Percentiles rank a stretch among this genome's conserved stretches.
Conservation (phyloP, 2,888 invertebrate genomes). For the Latrodectus hesperus region DNA sequence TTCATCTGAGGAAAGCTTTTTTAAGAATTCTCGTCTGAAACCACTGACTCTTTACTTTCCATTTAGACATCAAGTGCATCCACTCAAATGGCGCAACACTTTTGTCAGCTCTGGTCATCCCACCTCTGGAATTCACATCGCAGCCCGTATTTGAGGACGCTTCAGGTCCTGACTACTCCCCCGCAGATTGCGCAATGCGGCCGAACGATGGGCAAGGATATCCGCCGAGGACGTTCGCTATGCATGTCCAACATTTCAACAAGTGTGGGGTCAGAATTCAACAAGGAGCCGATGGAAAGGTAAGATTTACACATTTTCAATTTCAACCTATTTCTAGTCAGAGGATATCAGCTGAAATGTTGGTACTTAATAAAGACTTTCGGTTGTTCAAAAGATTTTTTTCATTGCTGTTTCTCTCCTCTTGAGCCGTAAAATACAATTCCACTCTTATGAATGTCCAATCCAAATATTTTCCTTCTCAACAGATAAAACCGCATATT, state of each 20-base stretch:
- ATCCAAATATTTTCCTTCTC: too few species aligned
- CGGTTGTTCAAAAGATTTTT: too few species aligned
- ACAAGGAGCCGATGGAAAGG: conserved; percentile 68
- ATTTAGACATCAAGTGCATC: conserved; percentile 71
- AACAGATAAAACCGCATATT: too few species aligned
- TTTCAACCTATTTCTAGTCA: too few species aligned
- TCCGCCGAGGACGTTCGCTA: conserved; percentile 39
- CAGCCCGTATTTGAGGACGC: conserved; percentile 70
- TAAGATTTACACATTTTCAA: neutral
- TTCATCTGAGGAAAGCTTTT: neutral
- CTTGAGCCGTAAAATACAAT: too few species aligned
- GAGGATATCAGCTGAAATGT: too few species aligned
- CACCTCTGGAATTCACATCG: conserved; percentile 68
- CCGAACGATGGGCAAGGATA: conserved; percentile 23
- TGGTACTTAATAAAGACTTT: too few species aligned
- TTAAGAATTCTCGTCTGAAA: neutral
- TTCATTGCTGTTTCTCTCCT: too few species aligned
- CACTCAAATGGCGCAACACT: conserved; percentile 67
- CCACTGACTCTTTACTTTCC: neutral
- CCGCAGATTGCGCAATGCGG: conserved; percentile 67
- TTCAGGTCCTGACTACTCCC: conserved; percentile 9
- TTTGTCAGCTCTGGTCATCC: conserved; percentile 71
- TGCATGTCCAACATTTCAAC: conserved; percentile 68
- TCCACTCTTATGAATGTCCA: too few species aligned
- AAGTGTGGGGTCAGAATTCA: conserved; percentile 70